Base-by-base conservation (phyloP, 2,888 invertebrate species). In the Cosmopolites sordidus region DNA sequence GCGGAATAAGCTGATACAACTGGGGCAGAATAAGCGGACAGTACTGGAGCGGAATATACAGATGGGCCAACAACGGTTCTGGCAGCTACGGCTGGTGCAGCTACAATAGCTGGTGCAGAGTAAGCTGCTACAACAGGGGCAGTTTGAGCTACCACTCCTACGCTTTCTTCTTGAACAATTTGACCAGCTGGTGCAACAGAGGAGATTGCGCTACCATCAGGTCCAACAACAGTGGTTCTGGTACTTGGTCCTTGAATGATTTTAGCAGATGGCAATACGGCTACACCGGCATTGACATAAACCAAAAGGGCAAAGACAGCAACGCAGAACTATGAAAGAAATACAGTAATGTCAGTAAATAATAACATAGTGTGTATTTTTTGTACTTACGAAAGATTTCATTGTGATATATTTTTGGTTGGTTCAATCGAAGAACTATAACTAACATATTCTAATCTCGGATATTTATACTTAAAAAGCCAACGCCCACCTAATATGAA, bases 161-260 rank as follows among this genome's bases (percentile, higher is more conserved):
- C 42, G 37, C 45, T 42, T 47, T 61, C 62, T 46, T 62, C 58
- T 12, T 66, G 62, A 41, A 69, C 44, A 43, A 68, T 62, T 48
- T 62, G 57, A 16, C 66, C 68, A 16, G 65, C 68, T 42, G 68
- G 67, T 27, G 64, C 59, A 12, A 63, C 62, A 16, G 68, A 60
- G 1, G 64, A 64, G 49, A 67, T 68, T 15, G 62, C 61, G 50
- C 67, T 67, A 17, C 68, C 68, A 46, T 68, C 67, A 15, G 65
- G 64, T 17, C 68, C 68, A 14, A 67, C 60, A 5, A 67, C 57
- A 11, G 67, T 67, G 17, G 66, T 65, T 43, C 61, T 67, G 38
- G 62, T 62, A 60, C 68, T 67, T 12, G 68, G 68, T 48, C 68
- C 67, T 62, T 68, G 68, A 18, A 69, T 54, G 29, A 68, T 59